A percentile compares a stretch with the other conserved stretches of the same genome.
phyloP scores from a whole-genome alignment of 2,888 invertebrate species.

The Stenoptilia bipunctidactyla region DNA sequence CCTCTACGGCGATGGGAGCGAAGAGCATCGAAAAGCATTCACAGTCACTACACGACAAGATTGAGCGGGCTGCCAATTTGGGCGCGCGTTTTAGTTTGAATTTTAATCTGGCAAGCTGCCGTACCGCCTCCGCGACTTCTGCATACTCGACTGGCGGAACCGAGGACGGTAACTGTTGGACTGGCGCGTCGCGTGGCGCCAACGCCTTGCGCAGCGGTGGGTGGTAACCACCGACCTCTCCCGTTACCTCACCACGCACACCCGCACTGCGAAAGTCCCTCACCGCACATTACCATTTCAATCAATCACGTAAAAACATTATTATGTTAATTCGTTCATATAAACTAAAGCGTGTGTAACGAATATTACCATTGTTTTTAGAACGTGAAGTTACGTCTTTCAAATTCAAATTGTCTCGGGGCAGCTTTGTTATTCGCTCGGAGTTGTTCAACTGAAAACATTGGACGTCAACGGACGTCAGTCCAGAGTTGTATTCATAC shows the following conservation, averaged over 20 bases:
- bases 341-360: neutral
- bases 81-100: conserved; percentile 40
- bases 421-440: conserved; percentile 42
- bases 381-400: conserved; percentile 27
- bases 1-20: conserved; percentile 65
- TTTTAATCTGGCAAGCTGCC: conserved; percentile 34
- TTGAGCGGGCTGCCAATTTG: conserved; percentile 29
- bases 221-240: conserved; percentile 61
- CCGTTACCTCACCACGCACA: conserved; percentile 66
- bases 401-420: conserved; percentile 34
- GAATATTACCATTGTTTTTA: conserved; percentile 24
- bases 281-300: conserved; percentile 13
- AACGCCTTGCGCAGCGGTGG: conserved; percentile 60
- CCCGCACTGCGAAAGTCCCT: conserved; percentile 52
- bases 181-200: conserved; percentile 28
- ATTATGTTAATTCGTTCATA: conserved; percentile 6
- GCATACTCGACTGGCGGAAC: conserved; percentile 39
- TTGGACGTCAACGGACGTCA: conserved; percentile 53
- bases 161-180: conserved; percentile 58
- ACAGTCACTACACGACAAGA: conserved; percentile 43
- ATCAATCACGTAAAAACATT: conserved; percentile 18
- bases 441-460: conserved; percentile 55
- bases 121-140: conserved; percentile 47
- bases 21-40: conserved; percentile 63
- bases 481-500: conserved; percentile 39